phyloP scores from a whole-genome alignment of 2,888 invertebrate genomes.

The Imbricaverruca yamaguchii region DNA sequence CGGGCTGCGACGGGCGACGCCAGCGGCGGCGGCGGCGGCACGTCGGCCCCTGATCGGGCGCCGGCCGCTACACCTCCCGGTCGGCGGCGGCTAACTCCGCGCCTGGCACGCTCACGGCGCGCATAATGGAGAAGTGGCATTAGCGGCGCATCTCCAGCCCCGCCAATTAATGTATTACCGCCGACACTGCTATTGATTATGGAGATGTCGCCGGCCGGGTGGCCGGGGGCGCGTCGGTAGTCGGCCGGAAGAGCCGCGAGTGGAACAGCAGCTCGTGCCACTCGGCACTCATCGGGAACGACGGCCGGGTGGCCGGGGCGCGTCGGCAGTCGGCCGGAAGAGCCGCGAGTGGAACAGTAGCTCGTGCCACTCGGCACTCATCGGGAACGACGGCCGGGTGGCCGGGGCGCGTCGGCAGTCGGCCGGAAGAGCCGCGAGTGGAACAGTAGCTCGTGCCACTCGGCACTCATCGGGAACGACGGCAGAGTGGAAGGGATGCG shows the following conservation, averaged over 20 bases:
- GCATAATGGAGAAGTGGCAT: slow-evolving; percentile 7
- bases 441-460: not conserved
- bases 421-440: not conserved
- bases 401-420: not conserved
- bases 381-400: not conserved
- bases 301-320: too few relatives aligned
- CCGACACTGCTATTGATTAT: not conserved
- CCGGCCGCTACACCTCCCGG: not conserved
- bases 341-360: too few relatives aligned
- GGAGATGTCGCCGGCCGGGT: not conserved
- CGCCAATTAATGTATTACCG: slow-evolving; percentile 11
- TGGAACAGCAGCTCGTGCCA: not conserved
- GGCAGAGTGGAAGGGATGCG: too few relatives aligned
- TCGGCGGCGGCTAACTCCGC: not conserved
- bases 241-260: not conserved
- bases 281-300: too few relatives aligned
- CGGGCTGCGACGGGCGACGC: not conserved
- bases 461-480: too few relatives aligned
- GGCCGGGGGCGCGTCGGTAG: not conserved
- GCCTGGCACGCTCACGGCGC: not conserved
- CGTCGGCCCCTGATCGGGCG: too few relatives aligned
- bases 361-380: too few relatives aligned
- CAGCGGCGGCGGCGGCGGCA: not conserved
- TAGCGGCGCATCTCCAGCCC: not conserved
- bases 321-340: too few relatives aligned